phyloP scores from a whole-genome alignment of 2,888 invertebrate species.

The Stenodema calcarata region DNA sequence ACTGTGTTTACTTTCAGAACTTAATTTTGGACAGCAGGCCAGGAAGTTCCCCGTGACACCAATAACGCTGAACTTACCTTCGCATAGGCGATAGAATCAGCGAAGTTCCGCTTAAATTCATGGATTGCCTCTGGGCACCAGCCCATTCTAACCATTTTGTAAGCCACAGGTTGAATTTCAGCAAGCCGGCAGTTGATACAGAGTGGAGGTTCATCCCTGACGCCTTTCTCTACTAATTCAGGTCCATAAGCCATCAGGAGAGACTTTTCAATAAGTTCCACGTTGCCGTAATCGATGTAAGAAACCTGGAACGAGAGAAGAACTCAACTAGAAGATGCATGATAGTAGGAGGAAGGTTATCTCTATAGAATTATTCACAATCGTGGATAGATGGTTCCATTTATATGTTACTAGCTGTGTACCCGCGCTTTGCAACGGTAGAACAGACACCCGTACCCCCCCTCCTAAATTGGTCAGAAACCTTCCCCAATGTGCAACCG shows the following conservation, averaged over 20 bases:
- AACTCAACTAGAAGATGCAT: background rate
- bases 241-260: background rate
- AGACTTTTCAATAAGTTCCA: background rate
- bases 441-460: too few species aligned
- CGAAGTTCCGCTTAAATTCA: constrained; percentile 61
- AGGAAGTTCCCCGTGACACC: too few species aligned
- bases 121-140: constrained; percentile 69
- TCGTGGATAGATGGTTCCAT: too few species aligned
- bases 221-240: constrained; percentile 18
- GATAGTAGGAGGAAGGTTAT: too few species aligned
- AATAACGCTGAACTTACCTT: constrained; percentile 21
- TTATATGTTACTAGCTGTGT: too few species aligned
- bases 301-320: constrained; percentile 65
- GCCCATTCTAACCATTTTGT: constrained; percentile 63
- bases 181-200: constrained; percentile 77
- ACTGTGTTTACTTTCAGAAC: too few species aligned
- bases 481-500: too few species aligned
- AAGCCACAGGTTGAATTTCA: constrained; percentile 71
- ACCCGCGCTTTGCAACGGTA: too few species aligned
- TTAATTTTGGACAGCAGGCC: too few species aligned
- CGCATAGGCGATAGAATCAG: background rate
- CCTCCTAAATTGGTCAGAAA: too few species aligned
- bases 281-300: constrained; percentile 82
- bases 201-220: constrained; percentile 65
- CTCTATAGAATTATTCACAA: too few species aligned